Conservation (phyloP, 2,113 vertebrate species). For the Mystacornis crossleyi region DNA sequence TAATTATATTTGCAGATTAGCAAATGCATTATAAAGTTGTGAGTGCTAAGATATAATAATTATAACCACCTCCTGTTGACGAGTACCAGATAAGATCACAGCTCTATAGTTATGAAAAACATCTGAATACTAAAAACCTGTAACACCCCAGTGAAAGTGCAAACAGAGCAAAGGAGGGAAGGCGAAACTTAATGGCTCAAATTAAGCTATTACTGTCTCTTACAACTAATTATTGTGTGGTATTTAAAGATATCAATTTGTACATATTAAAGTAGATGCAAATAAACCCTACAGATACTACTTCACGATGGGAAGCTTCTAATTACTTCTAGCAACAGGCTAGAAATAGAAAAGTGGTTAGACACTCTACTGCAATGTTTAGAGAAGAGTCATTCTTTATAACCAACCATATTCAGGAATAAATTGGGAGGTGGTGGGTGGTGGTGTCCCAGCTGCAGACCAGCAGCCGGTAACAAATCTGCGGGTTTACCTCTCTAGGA, state of each 20-base stretch:
- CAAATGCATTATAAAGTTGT: background rate
- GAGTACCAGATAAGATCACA: background rate
- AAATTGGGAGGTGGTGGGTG: background rate
- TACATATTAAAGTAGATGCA: background rate
- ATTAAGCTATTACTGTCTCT: background rate
- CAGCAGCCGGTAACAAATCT: background rate
- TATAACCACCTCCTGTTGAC: background rate
- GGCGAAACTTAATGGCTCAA: background rate
- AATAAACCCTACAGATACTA: background rate
- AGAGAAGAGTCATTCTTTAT: background rate
- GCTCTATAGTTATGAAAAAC: background rate
- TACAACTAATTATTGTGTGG: background rate
- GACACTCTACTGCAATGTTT: background rate
- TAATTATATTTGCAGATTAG: background rate
- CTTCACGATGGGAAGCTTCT: background rate
- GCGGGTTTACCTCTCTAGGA: background rate
- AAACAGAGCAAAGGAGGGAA: background rate
- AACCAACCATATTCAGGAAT: background rate
- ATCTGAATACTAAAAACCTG: background rate
- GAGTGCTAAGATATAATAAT: background rate
- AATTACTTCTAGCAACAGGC: background rate
- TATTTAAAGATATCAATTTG: background rate
- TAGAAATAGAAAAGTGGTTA: background rate
- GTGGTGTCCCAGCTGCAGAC: background rate
- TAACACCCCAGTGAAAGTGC: background rate